A percentile compares a stretch with the other conserved stretches of the same genome.
Evolutionary conservation across 1,140 invertebrate genomes (phyloP).

Genomic region (Microplitis mediator): DNA sequence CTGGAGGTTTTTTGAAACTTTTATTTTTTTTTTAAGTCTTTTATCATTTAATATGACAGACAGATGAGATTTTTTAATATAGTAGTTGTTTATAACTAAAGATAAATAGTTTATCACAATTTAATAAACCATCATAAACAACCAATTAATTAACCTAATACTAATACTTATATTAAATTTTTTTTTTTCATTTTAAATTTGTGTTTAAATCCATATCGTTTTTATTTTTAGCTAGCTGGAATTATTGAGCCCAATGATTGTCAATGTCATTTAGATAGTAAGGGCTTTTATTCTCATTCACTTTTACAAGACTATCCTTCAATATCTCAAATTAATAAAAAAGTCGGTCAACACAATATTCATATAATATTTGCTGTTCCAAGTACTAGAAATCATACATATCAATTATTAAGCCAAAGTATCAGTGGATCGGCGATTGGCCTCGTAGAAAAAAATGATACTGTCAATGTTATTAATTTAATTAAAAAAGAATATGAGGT

Average conservation of each 20-base stretch:
- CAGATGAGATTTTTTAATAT: too few species aligned
- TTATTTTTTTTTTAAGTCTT: too few species aligned
- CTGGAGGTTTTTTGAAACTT: too few species aligned
- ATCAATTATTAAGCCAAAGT: conserved; percentile 67
- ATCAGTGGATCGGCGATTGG: conserved; percentile 73
- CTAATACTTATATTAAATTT: not conserved
- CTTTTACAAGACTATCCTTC: conserved; percentile 72
- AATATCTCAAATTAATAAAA: conserved; percentile 62
- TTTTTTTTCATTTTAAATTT: not conserved
- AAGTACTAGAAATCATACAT: conserved; percentile 49
- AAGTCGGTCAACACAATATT: conserved; percentile 71
- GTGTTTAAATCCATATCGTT: not conserved
- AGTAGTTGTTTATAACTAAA: too few species aligned
- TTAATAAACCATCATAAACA: too few species aligned
- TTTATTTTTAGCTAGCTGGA: conserved; percentile 70
- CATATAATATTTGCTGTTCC: conserved; percentile 77
- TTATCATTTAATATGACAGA: too few species aligned
- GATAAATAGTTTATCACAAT: too few species aligned
- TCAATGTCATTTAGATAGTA: conserved; percentile 73
- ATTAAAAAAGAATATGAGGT: conserved; percentile 77
- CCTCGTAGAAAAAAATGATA: conserved; percentile 69
- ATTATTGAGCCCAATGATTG: conserved; percentile 87
- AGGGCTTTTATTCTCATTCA: conserved; percentile 73
- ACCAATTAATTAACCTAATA: too few species aligned
- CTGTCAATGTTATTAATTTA: conserved; percentile 76